These are phyloP conservation scores for Sinonovacula constricta DNA, from an alignment of 1,140 invertebrate genomes.

Conservation along the genomic window DNA sequence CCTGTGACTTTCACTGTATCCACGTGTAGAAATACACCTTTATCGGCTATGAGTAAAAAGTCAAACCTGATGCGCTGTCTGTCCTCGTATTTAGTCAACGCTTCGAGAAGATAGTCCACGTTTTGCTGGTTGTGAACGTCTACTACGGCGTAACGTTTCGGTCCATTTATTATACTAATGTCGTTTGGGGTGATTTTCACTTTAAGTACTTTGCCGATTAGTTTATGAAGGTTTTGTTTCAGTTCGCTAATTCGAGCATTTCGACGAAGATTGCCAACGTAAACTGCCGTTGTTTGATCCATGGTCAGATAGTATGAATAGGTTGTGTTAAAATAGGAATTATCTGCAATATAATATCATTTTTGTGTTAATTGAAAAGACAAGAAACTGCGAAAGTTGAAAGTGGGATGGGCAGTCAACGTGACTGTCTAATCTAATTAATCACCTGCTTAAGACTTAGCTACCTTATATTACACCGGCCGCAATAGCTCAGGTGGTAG, in stretches of 20 bases:
- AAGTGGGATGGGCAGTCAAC: too few species aligned
- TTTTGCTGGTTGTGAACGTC: slow-evolving; percentile 49
- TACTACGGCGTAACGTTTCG: slow-evolving; percentile 46
- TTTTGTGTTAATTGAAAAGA: too few species aligned
- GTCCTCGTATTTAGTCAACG: slow-evolving; percentile 10
- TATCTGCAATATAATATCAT: too few species aligned
- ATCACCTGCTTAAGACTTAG: too few species aligned
- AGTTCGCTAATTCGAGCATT: slow-evolving; percentile 24
- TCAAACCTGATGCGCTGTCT: slow-evolving; percentile 38
- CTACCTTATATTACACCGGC: too few species aligned
- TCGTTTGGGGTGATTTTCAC: slow-evolving; percentile 29
- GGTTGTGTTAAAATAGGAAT: too few species aligned
- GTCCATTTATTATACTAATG: slow-evolving; percentile 46
- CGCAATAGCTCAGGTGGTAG: too few species aligned
- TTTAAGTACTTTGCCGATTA: slow-evolving; percentile 29
- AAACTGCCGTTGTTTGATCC: slow-evolving; percentile 23
- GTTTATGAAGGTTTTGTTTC: slow-evolving; percentile 22
- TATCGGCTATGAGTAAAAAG: slow-evolving; percentile 18
- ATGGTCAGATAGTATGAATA: too few species aligned
- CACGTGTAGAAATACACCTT: slow-evolving; percentile 26
- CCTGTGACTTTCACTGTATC: slow-evolving; percentile 43
- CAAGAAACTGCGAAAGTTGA: too few species aligned
- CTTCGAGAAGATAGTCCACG: slow-evolving; percentile 39
- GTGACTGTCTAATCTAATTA: too few species aligned
- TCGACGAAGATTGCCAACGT: slow-evolving; percentile 30